phyloP scores from a whole-genome alignment of 2,797 vertebrate species.

The Macropus fuliginosus region DNA sequence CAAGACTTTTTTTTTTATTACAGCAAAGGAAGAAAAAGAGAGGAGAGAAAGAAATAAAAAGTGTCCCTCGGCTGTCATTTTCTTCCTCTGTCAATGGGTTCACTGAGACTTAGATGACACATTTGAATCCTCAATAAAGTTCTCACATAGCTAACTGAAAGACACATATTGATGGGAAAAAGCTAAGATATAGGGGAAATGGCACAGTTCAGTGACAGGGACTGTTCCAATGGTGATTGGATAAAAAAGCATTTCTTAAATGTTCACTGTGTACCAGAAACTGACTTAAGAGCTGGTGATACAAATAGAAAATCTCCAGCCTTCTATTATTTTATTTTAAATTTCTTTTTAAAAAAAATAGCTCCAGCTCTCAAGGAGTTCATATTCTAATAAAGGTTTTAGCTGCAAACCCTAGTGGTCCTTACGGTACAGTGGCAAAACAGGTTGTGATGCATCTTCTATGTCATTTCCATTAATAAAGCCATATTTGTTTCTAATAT shows the following conservation, averaged over 20 bases:
- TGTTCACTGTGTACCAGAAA: background rate
- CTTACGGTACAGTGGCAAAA: background rate
- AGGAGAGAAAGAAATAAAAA: background rate
- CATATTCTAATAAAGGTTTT: background rate
- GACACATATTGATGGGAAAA: background rate
- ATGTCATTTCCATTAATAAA: background rate
- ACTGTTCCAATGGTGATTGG: background rate
- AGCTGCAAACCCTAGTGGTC: background rate
- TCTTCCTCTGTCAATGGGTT: background rate
- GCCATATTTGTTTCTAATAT: background rate
- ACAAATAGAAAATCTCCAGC: background rate
- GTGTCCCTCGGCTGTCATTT: background rate
- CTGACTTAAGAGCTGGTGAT: background rate
- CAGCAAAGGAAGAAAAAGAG: background rate
- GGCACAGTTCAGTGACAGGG: background rate
- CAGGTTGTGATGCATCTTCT: background rate
- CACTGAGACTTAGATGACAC: background rate
- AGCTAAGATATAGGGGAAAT: background rate
- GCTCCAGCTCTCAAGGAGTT: background rate
- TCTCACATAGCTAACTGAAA: background rate
- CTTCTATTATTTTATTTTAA: background rate
- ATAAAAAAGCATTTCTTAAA: slow-evolving; percentile 11
- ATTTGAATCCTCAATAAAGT: background rate
- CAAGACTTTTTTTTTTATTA: background rate
- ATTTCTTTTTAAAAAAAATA: background rate